Base-by-base conservation (phyloP, 2,797 vertebrate species). In the Poeciliopsis infans region DNA sequence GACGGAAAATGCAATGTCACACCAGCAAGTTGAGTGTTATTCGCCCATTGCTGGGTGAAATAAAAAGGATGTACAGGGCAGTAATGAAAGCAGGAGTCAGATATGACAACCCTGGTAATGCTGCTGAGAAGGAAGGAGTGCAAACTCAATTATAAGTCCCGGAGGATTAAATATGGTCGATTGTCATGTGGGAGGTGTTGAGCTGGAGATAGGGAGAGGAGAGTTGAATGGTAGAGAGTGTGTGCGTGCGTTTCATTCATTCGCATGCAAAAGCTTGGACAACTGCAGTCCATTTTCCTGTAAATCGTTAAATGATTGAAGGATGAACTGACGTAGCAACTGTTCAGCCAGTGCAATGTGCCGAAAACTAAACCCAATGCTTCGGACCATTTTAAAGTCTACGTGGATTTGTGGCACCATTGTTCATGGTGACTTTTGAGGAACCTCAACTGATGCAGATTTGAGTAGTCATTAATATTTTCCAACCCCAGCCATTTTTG, bases 61-160 rank as follows among this genome's bases (percentile, higher is more conserved):
- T 84, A 82, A 81, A 83, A 73, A 18, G 0, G 45, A 64, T 77
- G 64, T 72, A 53, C 46, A 74, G 81, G 74, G 71, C 0, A 55
- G 77, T 79, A 57, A 81, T 59, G 77, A 64, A 72, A 85, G 85
- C 55, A n/a, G 88, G n/a, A 88, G 90, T 94, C 92, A 89, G 81
- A 91, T 86, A 87, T 93, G 93, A 93, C 86, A 89, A 79, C 89
- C 82, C 82, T 87, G 81, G 85, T 92, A 89, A 75, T 69, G 31
- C 74, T 16, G 16, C 80, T 87, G 76, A 92, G 86, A 90, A 86
- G 80, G 85, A 89, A 90, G 88, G 85, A 93, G 83, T 31, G 78
- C 80, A 92, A 94, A 95, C 92, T 91, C 91, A 91, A 91, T 95
- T 94, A 94, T 90, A 75, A 88, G 85, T 87, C 90, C 91, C 80